These are phyloP conservation scores for Keiferia lycopersicella DNA, from an alignment of 2,888 invertebrate genomes.

Conservation along the genomic window DNA sequence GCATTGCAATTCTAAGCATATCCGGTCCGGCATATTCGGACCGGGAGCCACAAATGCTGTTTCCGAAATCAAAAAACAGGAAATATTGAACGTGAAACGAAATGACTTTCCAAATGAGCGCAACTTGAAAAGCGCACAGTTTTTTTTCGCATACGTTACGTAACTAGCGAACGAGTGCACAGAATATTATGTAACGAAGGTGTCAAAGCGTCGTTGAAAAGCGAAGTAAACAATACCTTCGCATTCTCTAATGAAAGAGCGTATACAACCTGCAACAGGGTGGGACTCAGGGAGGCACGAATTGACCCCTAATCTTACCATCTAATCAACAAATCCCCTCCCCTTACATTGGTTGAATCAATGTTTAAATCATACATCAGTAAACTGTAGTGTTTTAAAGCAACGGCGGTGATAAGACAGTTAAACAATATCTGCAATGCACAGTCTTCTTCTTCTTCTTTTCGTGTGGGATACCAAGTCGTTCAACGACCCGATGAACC, in stretches of 20 bases:
- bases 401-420: too few relatives aligned
- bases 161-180: conserved; percentile 1
- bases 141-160: conserved; percentile 16
- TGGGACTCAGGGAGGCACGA: background rate
- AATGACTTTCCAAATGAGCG: conserved; percentile 6
- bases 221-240: conserved; percentile 19
- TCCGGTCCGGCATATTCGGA: too few relatives aligned
- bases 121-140: background rate
- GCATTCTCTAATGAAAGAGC: conserved; percentile 27
- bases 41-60: background rate
- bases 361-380: too few relatives aligned
- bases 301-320: background rate
- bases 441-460: too few relatives aligned
- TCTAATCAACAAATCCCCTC: background rate
- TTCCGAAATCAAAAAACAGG: background rate
- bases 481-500: too few relatives aligned
- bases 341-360: too few relatives aligned
- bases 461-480: too few relatives aligned
- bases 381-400: too few relatives aligned
- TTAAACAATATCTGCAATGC: too few relatives aligned
- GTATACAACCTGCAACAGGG: conserved; percentile 16
- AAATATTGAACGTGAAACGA: background rate
- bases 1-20: too few relatives aligned
- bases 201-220: conserved; percentile 19
- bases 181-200: conserved; percentile 23